Percentiles rank a stretch among this genome's conserved stretches.
Evolutionary conservation across 2,888 invertebrate genomes (phyloP).

Genomic region (Chaetogeoica ovagalla): DNA sequence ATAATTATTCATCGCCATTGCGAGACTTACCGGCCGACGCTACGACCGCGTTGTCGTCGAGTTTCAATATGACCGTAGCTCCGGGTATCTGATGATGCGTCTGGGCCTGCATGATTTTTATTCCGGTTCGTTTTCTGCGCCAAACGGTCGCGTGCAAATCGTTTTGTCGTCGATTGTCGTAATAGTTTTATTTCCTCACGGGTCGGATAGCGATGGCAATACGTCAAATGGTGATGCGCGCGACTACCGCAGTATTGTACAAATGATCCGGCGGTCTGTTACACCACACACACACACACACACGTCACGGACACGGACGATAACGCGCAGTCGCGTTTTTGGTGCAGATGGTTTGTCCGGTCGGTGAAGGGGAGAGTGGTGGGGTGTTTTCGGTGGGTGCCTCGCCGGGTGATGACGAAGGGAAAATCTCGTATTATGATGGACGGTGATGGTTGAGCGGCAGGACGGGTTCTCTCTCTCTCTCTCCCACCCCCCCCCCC

Average conservation of each 20-base stretch:
- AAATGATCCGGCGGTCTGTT: too few species aligned
- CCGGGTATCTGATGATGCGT: conserved; percentile 39
- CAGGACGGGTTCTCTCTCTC: not conserved
- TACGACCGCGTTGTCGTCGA: conserved; percentile 31
- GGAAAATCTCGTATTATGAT: not conserved
- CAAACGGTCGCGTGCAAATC: not conserved
- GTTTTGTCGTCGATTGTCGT: not conserved
- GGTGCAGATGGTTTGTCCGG: too few species aligned
- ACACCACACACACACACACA: too few species aligned
- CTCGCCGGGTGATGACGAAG: not conserved
- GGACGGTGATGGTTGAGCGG: too few species aligned
- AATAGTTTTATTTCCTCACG: too few species aligned
- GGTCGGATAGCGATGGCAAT: not conserved
- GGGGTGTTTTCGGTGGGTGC: not conserved
- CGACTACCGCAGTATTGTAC: too few species aligned
- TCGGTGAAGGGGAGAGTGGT: not conserved
- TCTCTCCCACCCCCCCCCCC: too few species aligned
- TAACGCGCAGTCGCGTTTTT: not conserved
- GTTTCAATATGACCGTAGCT: conserved; percentile 47
- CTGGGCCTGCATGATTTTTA: conserved; percentile 26
- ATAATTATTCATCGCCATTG: too few species aligned
- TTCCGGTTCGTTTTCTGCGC: not conserved
- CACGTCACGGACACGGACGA: too few species aligned
- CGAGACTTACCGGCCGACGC: conserved; percentile 41
- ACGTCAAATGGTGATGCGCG: too few species aligned